Base-by-base conservation (phyloP, 2,888 invertebrate species). In the Ichneumoninae sp. region DNA sequence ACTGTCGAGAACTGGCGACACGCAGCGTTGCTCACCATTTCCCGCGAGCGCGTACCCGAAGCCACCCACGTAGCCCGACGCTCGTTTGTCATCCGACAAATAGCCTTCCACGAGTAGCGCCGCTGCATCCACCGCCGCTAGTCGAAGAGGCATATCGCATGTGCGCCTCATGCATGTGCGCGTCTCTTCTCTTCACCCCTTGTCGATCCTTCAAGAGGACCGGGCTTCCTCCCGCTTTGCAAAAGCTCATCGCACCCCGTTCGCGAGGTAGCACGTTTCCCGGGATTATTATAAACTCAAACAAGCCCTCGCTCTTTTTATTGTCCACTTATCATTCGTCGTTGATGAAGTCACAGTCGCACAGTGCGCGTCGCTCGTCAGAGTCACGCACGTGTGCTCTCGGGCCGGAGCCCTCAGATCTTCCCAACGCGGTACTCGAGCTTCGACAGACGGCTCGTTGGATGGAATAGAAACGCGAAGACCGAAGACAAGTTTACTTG, bases 31-130 rank as follows among this genome's bases (percentile, higher is more conserved):
- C 92, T 93, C 92, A 91, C 92, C 92, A 92, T 93, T 93, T 93
- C 91, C 92, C 93, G 92, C 91, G 92, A 91, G 89, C 89, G 89
- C 79, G 44, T 47, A 82, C 30, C 89, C 89, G 89, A 91, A 93
- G 91, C 93, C 93, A 93, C 93, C 93, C 93, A 93, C 93, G 93
- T 91, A 90, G 93, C 91, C 90, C 90, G 92, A 89, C 92, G 93
- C 92, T 93, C 93, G 92, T 93, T 93, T 93, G 92, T 93, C 93
- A 93, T 93, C 92, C 92, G 92, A 93, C 93, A 93, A 93, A 93
- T 93, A 92, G 93, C 91, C 90, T 91, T 88, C 86, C 81, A 83
- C 87, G 85, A 86, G 87, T 82, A 80, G 84, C 83, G 87, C 85
- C 86, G 77, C 82, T 83, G 81, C 80, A 72, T 66, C 78, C 83